Base-by-base conservation (phyloP, 2,888 invertebrate species). In the Andrena marginata region DNA sequence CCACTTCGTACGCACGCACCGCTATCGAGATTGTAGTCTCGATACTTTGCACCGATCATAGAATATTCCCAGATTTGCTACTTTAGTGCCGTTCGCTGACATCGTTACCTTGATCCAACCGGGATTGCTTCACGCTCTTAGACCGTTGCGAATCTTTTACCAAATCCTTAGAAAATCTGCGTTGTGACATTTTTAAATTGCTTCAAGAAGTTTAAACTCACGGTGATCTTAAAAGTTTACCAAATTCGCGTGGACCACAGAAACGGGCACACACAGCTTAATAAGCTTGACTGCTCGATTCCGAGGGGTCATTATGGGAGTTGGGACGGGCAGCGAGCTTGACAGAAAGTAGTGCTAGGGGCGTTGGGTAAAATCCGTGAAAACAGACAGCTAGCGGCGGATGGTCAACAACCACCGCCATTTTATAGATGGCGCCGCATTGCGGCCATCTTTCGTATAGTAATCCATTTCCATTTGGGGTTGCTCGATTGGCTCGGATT, bases 401-500 rank as follows among this genome's bases (percentile, higher is more conserved):
- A 29, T 73, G 76, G 59, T 72, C 71, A 74, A 56, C 31, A 72
- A 86, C 80, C 89, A 86, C 80, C 89, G 90, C 90, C 91, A 91
- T 91, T 89, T 91, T 91, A 87, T 87, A 78, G 79, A 82, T 77
- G 84, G 86, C 87, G 79, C 83, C 87, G 71, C 84, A 84, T 84
- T 86, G 87, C 91, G 90, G 89, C 91, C 91, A 91, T 90, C 89
- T 91, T 91, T 91, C 82, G 77, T 70, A 78, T 64, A 82, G 70
- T 49, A 75, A 77, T 70, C 86, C 80, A 80, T 86, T 88, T 88
- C 85, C 88, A 87, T 88, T 87, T 77, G 82, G 80, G 77, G 82
- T 85, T 77, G 71, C 80, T 80, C 81, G 72, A 77, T 80, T 82
- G 79, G 82, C 84, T 87, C 84, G 64, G 78, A 87, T 88, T 85